A percentile compares a stretch with the other conserved stretches of the same genome.
Conservation (phyloP, 1,140 invertebrate genomes). For the Ostrea edulis region DNA sequence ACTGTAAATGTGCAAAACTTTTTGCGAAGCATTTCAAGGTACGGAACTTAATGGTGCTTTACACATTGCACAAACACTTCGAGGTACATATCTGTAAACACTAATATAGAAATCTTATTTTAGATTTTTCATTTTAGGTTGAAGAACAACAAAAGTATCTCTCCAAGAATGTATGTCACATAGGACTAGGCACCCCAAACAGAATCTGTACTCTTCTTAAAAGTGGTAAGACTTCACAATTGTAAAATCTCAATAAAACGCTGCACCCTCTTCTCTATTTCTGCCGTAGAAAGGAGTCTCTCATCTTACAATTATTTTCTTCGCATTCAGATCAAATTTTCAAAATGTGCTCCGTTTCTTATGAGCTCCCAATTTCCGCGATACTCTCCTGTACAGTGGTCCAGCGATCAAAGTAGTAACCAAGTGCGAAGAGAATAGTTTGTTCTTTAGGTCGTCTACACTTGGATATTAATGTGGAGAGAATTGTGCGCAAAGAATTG, state of each 20-base stretch:
- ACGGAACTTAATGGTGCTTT: neutral
- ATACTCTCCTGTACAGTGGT: neutral
- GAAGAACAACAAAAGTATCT: conserved; percentile 74
- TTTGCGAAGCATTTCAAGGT: conserved; percentile 78
- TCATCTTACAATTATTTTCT: too few relatives aligned
- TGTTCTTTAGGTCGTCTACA: conserved; percentile 69
- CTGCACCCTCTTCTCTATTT: too few relatives aligned
- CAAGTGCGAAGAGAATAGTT: too few relatives aligned
- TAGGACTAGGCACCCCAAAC: conserved; percentile 75
- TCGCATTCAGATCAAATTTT: too few relatives aligned
- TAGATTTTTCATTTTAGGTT: conserved; percentile 64
- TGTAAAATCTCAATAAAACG: too few relatives aligned
- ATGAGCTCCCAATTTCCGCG: too few relatives aligned
- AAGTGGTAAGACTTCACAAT: conserved; percentile 58
- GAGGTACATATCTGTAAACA: neutral
- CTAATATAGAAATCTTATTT: neutral
- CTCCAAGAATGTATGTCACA: conserved; percentile 70
- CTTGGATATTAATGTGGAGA: conserved; percentile 62
- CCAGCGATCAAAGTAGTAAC: neutral
- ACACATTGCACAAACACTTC: neutral
- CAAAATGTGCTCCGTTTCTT: too few relatives aligned
- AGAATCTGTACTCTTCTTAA: conserved; percentile 67
- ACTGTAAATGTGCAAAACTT: conserved; percentile 74
- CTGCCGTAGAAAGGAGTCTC: too few relatives aligned
- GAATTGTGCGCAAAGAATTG: neutral